These are phyloP conservation scores for Aleiodes sp. DNA, from an alignment of 1,140 invertebrate species.

Conservation along the genomic window DNA sequence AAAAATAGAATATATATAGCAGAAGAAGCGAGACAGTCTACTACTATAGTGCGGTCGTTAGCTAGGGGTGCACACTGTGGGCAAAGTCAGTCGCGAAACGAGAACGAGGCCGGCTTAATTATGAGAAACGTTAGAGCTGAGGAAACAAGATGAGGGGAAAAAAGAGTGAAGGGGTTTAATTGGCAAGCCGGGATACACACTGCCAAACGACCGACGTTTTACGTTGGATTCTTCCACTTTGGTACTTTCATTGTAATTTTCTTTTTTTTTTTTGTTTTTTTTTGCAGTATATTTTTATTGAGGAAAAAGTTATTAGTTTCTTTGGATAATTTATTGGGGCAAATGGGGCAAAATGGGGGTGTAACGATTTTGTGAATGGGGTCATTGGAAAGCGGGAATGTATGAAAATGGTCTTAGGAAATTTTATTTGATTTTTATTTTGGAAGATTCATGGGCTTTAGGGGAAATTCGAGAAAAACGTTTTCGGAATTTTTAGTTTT, in stretches of 20 bases:
- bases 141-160: slow-evolving; percentile 6
- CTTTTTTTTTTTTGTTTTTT: not conserved
- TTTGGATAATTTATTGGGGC: too few relatives aligned
- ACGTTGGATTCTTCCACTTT: not conserved
- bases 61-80: not conserved
- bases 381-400: too few relatives aligned
- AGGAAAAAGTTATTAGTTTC: too few relatives aligned
- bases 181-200: slow-evolving; percentile 3
- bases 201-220: slow-evolving; percentile 9
- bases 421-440: too few relatives aligned
- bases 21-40: slow-evolving; percentile 13
- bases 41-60: slow-evolving; percentile 12
- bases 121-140: slow-evolving; percentile 12
- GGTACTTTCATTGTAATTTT: not conserved
- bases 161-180: slow-evolving; percentile 10
- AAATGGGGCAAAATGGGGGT: too few relatives aligned
- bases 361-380: too few relatives aligned
- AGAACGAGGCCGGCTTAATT: slow-evolving; percentile 15
- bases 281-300: not conserved
- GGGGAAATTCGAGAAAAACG: too few relatives aligned
- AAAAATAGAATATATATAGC: too few relatives aligned
- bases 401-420: too few relatives aligned
- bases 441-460: too few relatives aligned
- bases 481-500: too few relatives aligned
- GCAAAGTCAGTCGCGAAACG: slow-evolving; percentile 13